phyloP scores from a whole-genome alignment of 1,140 invertebrate species.

The Diachasmimorpha longicaudata region DNA sequence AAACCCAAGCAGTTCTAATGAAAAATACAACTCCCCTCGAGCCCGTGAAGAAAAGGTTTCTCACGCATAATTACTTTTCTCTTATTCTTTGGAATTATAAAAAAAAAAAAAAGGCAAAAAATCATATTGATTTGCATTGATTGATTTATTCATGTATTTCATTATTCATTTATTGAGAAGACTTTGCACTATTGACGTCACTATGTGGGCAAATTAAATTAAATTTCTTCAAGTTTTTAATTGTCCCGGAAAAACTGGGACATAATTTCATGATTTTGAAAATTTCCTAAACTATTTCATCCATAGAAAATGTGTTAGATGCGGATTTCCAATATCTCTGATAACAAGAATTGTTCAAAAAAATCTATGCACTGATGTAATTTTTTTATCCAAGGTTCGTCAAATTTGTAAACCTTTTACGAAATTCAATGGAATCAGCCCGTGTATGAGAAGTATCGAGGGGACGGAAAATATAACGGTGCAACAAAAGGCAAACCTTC shows the following conservation, averaged over 20 bases:
- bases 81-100: background rate
- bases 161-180: too few relatives aligned
- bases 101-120: too few relatives aligned
- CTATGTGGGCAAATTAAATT: too few relatives aligned
- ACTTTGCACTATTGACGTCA: too few relatives aligned
- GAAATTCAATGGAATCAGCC: background rate
- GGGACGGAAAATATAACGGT: constrained; percentile 5
- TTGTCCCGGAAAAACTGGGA: too few relatives aligned
- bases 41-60: background rate
- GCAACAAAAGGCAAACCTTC: constrained; percentile 57
- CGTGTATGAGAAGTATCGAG: constrained; percentile 8
- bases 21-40: background rate
- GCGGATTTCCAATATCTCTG: too few relatives aligned
- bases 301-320: too few relatives aligned
- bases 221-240: too few relatives aligned
- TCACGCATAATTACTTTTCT: background rate
- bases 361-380: constrained; percentile 8
- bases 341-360: background rate
- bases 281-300: too few relatives aligned
- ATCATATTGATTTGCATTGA: too few relatives aligned
- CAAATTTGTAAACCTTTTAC: background rate
- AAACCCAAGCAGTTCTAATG: background rate
- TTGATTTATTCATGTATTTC: too few relatives aligned
- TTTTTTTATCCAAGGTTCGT: background rate
- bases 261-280: too few relatives aligned